Conservation (phyloP, 1,140 invertebrate species). For the Leptonema lineaticorne region DNA sequence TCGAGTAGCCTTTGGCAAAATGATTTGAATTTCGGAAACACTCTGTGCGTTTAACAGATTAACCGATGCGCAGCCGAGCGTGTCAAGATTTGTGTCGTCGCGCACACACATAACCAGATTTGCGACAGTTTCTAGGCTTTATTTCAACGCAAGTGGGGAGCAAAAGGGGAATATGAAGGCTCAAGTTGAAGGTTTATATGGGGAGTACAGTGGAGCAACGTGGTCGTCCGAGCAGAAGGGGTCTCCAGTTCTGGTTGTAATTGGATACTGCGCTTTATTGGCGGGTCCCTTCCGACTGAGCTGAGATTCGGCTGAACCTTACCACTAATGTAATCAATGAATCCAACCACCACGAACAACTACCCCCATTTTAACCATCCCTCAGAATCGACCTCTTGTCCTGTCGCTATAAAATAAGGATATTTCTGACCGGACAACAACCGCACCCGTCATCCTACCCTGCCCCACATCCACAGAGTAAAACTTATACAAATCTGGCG, state of each 20-base stretch:
- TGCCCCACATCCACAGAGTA: too few species aligned
- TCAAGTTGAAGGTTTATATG: too few species aligned
- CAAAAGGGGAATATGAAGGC: background rate
- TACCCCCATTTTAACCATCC: too few species aligned
- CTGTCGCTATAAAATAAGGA: conserved; percentile 12
- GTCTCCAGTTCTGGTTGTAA: conserved; percentile 11
- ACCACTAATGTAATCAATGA: conserved; percentile 31
- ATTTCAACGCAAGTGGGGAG: background rate
- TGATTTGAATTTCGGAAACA: background rate
- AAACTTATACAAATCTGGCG: too few species aligned
- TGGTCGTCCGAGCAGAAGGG: conserved; percentile 28
- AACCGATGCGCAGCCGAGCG: background rate
- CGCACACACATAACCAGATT: conserved; percentile 12
- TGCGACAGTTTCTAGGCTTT: background rate
- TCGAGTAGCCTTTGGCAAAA: too few species aligned
- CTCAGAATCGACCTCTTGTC: background rate
- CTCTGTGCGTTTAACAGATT: background rate
- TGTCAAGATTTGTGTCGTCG: conserved; percentile 15
- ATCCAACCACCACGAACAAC: too few species aligned
- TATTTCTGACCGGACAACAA: conserved; percentile 21
- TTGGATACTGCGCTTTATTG: conserved; percentile 35
- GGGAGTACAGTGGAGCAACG: background rate
- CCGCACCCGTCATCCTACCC: too few species aligned
- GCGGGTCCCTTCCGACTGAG: conserved; percentile 29
- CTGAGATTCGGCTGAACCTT: conserved; percentile 12